phyloP scores from a whole-genome alignment of 2,113 vertebrate genomes.

The Leptocoma aspasia region DNA sequence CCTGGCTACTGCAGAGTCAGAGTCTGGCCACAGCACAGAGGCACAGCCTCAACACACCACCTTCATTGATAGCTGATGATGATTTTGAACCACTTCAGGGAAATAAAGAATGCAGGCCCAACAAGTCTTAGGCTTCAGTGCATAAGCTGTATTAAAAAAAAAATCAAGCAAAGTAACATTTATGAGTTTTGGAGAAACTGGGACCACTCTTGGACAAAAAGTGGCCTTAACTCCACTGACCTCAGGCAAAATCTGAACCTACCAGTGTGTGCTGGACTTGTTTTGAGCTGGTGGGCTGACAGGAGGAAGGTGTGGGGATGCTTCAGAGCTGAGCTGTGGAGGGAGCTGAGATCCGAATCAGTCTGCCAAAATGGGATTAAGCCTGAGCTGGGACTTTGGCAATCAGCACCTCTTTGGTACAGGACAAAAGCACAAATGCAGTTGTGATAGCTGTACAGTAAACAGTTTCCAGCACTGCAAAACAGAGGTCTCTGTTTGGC shows the following conservation, averaged over 20 bases:
- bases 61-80: not conserved
- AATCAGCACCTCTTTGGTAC: not conserved
- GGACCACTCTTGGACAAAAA: not conserved
- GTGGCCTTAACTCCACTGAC: not conserved
- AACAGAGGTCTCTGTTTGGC: not conserved
- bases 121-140: not conserved
- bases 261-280: no score
- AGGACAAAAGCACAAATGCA: not conserved
- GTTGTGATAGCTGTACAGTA: not conserved
- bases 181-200: not conserved
- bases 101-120: not conserved
- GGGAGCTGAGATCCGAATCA: not conserved
- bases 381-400: not conserved
- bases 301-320: not conserved
- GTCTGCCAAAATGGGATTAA: not conserved
- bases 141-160: not conserved
- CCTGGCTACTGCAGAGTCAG: not conserved
- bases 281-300: not conserved
- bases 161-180: not conserved
- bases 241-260: not conserved
- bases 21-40: not conserved
- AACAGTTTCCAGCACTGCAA: not conserved
- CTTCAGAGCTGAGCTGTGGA: not conserved
- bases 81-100: not conserved
- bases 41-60: not conserved